A percentile compares a stretch with the other conserved stretches of the same genome.
These are phyloP conservation scores for Aelia acuminata DNA, from an alignment of 2,888 invertebrate species.

Conservation along the genomic window DNA sequence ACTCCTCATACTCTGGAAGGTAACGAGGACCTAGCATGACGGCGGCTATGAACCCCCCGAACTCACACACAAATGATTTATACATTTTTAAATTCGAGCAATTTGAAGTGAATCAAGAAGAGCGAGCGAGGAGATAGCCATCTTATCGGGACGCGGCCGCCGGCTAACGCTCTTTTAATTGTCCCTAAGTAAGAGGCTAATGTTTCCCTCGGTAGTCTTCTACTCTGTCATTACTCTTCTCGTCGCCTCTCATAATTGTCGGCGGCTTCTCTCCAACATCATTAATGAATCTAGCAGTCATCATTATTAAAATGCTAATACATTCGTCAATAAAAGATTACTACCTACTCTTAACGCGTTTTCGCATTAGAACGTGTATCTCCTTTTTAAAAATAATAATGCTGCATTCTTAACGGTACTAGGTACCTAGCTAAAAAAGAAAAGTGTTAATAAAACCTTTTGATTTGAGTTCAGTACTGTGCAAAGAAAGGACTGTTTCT, in stretches of 20 bases:
- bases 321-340: conserved; percentile 17
- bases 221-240: neutral
- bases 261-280: neutral
- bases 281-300: neutral
- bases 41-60: neutral
- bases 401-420: neutral
- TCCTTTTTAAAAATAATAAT: neutral
- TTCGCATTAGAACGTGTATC: neutral
- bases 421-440: too few relatives aligned
- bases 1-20: neutral
- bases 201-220: neutral
- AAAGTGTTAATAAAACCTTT: too few relatives aligned
- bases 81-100: conserved; percentile 15
- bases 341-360: neutral
- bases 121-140: neutral
- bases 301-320: neutral
- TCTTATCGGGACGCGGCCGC: neutral
- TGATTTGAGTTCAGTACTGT: too few relatives aligned
- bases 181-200: conserved; percentile 26
- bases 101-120: conserved; percentile 7
- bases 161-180: conserved; percentile 24
- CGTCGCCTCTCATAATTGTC: neutral
- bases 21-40: conserved; percentile 33
- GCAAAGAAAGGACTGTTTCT: too few relatives aligned
- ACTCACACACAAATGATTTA: conserved; percentile 4